Percentiles rank a stretch among this genome's conserved stretches.
Evolutionary conservation across 2,888 invertebrate species (phyloP).

Genomic region (Troides helena): DNA sequence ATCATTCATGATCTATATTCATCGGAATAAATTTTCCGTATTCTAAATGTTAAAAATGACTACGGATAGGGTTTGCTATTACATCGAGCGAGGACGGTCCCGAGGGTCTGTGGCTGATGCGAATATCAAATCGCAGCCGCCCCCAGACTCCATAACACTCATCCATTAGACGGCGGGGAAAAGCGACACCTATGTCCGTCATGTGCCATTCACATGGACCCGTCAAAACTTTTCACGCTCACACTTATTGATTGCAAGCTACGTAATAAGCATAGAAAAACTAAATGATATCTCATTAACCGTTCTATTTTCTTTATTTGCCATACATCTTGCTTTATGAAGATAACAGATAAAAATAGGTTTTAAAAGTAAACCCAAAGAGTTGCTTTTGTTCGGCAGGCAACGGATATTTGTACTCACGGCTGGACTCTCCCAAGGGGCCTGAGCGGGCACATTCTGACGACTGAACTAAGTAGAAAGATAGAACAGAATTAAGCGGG

Average conservation of each 20-base stretch:
- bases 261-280: conserved; percentile 50
- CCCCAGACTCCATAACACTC: conserved; percentile 70
- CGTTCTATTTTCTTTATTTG: conserved; percentile 63
- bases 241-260: conserved; percentile 31
- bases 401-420: conserved; percentile 61
- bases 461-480: conserved; percentile 81
- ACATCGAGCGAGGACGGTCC: conserved; percentile 67
- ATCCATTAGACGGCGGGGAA: conserved; percentile 67
- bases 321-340: conserved; percentile 43
- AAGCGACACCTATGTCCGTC: conserved; percentile 59
- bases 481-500: conserved; percentile 81
- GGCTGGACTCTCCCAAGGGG: conserved; percentile 75
- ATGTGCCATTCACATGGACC: conserved; percentile 46
- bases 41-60: conserved; percentile 56
- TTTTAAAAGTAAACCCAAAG: conserved; percentile 54
- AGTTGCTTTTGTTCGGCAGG: conserved; percentile 62
- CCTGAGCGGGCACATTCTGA: conserved; percentile 79
- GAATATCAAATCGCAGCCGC: conserved; percentile 76
- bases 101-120: conserved; percentile 63
- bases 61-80: conserved; percentile 58
- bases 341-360: conserved; percentile 49
- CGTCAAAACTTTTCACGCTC: conserved; percentile 41
- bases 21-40: conserved; percentile 52
- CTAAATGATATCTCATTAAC: conserved; percentile 59
- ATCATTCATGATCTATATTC: conserved; percentile 43